phyloP scores from a whole-genome alignment of 2,113 vertebrate genomes.

The Terrapene triunguis region DNA sequence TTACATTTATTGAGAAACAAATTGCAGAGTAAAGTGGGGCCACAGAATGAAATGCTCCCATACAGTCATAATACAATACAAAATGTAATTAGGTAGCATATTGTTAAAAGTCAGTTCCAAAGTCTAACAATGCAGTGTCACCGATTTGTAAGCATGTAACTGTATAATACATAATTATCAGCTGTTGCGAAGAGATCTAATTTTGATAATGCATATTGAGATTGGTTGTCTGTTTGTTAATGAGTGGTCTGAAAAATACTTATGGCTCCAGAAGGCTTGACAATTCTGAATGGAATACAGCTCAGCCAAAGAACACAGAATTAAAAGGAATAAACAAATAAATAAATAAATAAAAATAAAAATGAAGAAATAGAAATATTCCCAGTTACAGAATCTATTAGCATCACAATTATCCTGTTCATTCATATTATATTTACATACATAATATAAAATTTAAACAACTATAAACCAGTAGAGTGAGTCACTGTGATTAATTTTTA shows the following conservation, averaged over 20 bases:
- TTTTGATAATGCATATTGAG: conserved; percentile 83
- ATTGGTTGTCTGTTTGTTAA: conserved; percentile 74
- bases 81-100: conserved; percentile 81
- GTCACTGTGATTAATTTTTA: background rate
- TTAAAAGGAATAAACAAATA: conserved; percentile 31
- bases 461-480: conserved; percentile 26
- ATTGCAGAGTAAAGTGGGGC: conserved; percentile 76
- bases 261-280: conserved; percentile 78
- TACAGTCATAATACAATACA: conserved; percentile 68
- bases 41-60: conserved; percentile 70
- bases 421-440: background rate
- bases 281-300: conserved; percentile 74
- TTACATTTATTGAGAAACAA: conserved; percentile 80
- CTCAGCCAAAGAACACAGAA: conserved; percentile 69
- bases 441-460: background rate
- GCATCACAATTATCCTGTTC: conserved; percentile 28
- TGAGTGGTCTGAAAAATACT: conserved; percentile 78
- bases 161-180: conserved; percentile 81
- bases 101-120: conserved; percentile 80
- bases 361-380: conserved; percentile 12
- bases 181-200: conserved; percentile 82
- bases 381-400: conserved; percentile 46
- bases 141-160: conserved; percentile 76
- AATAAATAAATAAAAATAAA: background rate
- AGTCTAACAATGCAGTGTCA: conserved; percentile 77